Base-by-base conservation (phyloP, 2,113 vertebrate genomes). In the Oenanthe oenanthe region DNA sequence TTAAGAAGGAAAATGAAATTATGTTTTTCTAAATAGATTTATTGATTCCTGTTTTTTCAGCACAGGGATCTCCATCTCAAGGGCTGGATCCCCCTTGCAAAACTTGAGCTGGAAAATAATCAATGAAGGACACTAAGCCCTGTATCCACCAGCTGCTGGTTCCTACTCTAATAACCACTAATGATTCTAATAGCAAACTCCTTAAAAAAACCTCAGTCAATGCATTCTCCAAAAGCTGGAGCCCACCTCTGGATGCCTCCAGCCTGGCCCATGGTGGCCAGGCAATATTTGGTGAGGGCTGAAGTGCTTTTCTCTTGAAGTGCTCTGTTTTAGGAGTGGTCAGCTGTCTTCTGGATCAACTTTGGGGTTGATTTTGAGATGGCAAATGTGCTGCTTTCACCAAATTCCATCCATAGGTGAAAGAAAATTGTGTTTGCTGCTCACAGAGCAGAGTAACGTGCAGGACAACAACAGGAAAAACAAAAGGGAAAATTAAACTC, bases 1-100 rank as follows among this genome's bases (percentile, higher is more conserved):
- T 92, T 92, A 90, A 88, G 89, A 80, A 92, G 75, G n/a, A 67
- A 83, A 96, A 96, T 95, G 75, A 95, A 94, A 90, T 95, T 92
- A 95, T 60, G 9, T 95, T 95, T 71, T 54, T 57, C 13, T 15
- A 1, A 77, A 92, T 80, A 71, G 79, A 95, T 92, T 70, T 93
- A 96, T 94, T 90, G 94, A 96, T 94, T 97, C 75, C 78, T 0
- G 0, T 40, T 92, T 93, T 61, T 71, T 43, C 0, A 2, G 40
- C 40, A 9, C 28, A 9, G 34, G 51, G 24, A 71, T 88, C 67
- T 77, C 75, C 0, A 0, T 74, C 60, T 88, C 68, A 70, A 63
- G 42, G 47, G 20, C 24, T 83, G 74, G 47, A 80, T 74, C 51
- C 5, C n/a, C 60, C 78, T 88, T 86, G 48, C 36, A 88, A 90